Conservation (phyloP, 2,888 invertebrate species). For the Carterocephalus palaemon region DNA sequence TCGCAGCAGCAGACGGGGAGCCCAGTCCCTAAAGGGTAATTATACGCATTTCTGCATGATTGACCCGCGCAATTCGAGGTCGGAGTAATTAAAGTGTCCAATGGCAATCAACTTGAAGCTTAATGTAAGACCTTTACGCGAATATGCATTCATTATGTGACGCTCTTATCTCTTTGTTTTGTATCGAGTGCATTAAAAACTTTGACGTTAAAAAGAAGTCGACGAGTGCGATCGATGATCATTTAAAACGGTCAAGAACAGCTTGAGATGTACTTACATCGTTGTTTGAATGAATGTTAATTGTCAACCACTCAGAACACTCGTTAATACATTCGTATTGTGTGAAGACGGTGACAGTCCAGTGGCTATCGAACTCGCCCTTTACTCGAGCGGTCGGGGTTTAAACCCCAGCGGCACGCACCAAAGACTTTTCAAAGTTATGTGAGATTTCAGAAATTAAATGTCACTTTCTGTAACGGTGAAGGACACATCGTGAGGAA, state of each 20-base stretch:
- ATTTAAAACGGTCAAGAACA: constrained; percentile 16
- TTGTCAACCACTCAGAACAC: too few species aligned
- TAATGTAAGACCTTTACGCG: constrained; percentile 23
- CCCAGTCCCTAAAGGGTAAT: constrained; percentile 33
- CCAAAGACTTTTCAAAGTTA: too few species aligned
- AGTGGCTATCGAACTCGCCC: too few species aligned
- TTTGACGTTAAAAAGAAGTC: too few species aligned
- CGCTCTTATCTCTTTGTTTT: constrained; percentile 23
- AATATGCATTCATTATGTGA: constrained; percentile 23
- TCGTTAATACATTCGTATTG: too few species aligned
- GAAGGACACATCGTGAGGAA: too few species aligned
- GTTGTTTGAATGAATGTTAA: neutral
- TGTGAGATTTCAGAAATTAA: too few species aligned
- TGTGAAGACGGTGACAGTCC: too few species aligned
- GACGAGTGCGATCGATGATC: constrained; percentile 14
- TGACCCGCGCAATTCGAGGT: constrained; percentile 54
- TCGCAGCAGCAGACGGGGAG: neutral
- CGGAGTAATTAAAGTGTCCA: constrained; percentile 66
- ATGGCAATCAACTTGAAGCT: constrained; percentile 30
- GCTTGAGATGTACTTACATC: neutral
- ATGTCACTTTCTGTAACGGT: too few species aligned
- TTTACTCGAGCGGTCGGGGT: too few species aligned
- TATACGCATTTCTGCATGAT: constrained; percentile 57
- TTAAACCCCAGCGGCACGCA: too few species aligned
- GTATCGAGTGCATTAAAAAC: constrained; percentile 12